Evolutionary conservation across 2,113 vertebrate genomes (phyloP), one percentile per base, ranked within the genome.

Genomic region (Calidris pygmaea): DNA sequence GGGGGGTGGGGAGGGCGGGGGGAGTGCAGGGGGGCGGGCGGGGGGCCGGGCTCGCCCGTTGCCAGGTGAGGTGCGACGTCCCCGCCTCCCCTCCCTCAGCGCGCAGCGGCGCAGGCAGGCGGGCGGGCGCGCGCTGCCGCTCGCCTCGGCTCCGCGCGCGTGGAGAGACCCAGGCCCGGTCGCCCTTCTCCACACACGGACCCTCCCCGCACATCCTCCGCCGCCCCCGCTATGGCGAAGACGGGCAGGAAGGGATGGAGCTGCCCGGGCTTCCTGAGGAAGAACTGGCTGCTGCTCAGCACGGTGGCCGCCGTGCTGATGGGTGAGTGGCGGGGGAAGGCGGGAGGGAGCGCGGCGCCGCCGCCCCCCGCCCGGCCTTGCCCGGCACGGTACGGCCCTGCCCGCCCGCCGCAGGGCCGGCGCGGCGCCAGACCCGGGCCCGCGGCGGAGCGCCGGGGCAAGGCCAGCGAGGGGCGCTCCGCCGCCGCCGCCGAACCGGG

Each of bases 261-360:
- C 96, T 97, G 98, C 77, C 98, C 93, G 88, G 96, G 97, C 94
- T 97, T 98, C 85, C 88, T 99, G 96, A 98, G 72, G 98, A 99
- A 96, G 83, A 99, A 99, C 86, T 99, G 99, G 99, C 98, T 99
- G 6, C 99, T 99, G 29, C 97, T 99, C 26, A 98, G 98, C 97
- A 99, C 99, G 24, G 95, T 99, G 83, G 66, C 96, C 4, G 98
- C 99, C 3, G 99, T 99, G 97, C 78, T 99, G 79, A 90, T 99
- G 89, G 99, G 99, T 99, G 98, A 97, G 99, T 29, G 37, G 23
- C 41, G 47, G 29, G 34, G 17, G 30, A 23, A 50, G 27, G 62
- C 13, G 10, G 41, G 29, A 13, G 47, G 24, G 55, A 58, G 7
- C 1, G 48, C 47, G 32, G 59, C 35, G 35, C 71, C 32, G 32